phyloP scores from a whole-genome alignment of 2,888 invertebrate genomes.

The Hanleya hanleyi region DNA sequence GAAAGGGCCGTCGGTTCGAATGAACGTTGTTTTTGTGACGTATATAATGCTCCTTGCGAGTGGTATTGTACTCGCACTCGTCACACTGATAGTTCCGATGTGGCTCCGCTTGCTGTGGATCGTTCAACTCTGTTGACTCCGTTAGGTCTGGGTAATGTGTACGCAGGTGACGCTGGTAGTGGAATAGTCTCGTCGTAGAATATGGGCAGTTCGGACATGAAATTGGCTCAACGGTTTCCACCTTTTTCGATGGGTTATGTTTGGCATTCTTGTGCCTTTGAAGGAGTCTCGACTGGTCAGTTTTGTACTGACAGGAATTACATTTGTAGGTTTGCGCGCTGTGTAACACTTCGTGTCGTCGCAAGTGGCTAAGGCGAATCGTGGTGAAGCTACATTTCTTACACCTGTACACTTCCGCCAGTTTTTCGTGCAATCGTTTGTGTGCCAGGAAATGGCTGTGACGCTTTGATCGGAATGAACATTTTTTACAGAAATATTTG shows the following conservation, averaged over 20 bases:
- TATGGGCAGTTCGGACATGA: constrained; percentile 62
- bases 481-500: constrained; percentile 73
- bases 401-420: constrained; percentile 60
- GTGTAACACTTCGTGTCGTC: constrained; percentile 72
- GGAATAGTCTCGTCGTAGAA: constrained; percentile 51
- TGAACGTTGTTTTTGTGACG: constrained; percentile 75
- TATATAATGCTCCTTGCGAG: constrained; percentile 70
- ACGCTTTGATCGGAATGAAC: constrained; percentile 74
- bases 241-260: constrained; percentile 41
- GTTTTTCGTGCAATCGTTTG: constrained; percentile 65
- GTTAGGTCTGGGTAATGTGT: constrained; percentile 50
- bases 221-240: constrained; percentile 17
- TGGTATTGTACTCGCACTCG: constrained; percentile 71
- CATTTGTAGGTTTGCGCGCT: constrained; percentile 56
- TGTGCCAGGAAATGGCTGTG: constrained; percentile 73
- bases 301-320: constrained; percentile 63
- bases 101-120: constrained; percentile 16
- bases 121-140: constrained; percentile 27
- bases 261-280: constrained; percentile 58
- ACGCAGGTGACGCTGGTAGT: constrained; percentile 58
- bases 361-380: constrained; percentile 69
- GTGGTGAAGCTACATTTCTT: constrained; percentile 71
- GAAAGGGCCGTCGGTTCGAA: constrained; percentile 74
- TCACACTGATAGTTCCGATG: constrained; percentile 66
- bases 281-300: constrained; percentile 58